phyloP scores from a whole-genome alignment of 2,888 invertebrate genomes.

The Morpho deidamia region DNA sequence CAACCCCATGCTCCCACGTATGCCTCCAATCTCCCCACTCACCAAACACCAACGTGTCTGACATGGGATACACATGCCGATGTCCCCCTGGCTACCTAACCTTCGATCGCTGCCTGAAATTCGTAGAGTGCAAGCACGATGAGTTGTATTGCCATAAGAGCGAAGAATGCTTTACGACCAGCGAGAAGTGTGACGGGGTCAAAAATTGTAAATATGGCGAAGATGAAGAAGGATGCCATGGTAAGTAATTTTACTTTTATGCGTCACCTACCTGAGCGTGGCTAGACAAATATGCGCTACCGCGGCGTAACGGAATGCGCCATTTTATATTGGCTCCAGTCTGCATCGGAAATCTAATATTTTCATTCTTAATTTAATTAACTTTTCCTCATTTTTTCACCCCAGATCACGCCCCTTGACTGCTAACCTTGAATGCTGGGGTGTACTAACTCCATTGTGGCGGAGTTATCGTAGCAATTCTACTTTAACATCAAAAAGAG shows the following conservation, averaged over 20 bases:
- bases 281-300: too few species aligned
- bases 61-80: slow-evolving; percentile 55
- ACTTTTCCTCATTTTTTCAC: too few species aligned
- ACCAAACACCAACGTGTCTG: slow-evolving; percentile 19
- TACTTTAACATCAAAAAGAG: too few species aligned
- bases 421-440: too few species aligned
- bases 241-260: neutral
- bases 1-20: slow-evolving; percentile 85
- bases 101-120: slow-evolving; percentile 72
- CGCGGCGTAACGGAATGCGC: too few species aligned
- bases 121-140: slow-evolving; percentile 66
- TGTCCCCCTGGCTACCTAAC: slow-evolving; percentile 84
- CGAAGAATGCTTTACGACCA: slow-evolving; percentile 56
- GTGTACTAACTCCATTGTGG: too few species aligned
- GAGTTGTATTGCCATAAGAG: slow-evolving; percentile 65
- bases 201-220: slow-evolving; percentile 74
- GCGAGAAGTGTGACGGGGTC: slow-evolving; percentile 66
- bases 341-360: too few species aligned
- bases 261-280: neutral
- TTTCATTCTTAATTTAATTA: too few species aligned
- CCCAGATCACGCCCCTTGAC: too few species aligned
- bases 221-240: slow-evolving; percentile 72
- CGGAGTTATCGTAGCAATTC: too few species aligned
- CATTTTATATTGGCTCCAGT: too few species aligned
- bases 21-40: slow-evolving; percentile 76